phyloP scores from a whole-genome alignment of 2,888 invertebrate species.

The Megamerina dolium region DNA sequence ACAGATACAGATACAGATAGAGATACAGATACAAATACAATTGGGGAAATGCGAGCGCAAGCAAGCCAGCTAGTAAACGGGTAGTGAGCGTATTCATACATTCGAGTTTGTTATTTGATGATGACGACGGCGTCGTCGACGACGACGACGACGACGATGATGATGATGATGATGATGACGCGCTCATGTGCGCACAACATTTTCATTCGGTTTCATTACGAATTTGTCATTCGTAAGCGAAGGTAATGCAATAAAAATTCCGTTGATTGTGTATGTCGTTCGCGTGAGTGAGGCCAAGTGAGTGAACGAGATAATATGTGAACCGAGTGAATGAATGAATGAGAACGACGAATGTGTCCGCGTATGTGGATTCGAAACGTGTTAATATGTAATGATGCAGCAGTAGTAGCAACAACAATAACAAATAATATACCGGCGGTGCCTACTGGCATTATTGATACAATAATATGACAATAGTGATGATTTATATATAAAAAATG shows the following conservation, averaged over 20 bases:
- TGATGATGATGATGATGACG: slow-evolving; percentile 6
- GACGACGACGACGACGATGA: too few relatives aligned
- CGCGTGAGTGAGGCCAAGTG: neutral
- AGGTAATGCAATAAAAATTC: slow-evolving; percentile 40
- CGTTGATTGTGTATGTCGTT: neutral
- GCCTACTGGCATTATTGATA: too few relatives aligned
- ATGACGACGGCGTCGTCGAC: neutral
- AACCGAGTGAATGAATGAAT: neutral
- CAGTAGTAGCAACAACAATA: too few relatives aligned
- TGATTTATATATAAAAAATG: too few relatives aligned
- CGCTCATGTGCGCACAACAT: slow-evolving; percentile 15
- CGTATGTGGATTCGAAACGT: too few relatives aligned
- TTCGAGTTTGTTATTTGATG: slow-evolving; percentile 3
- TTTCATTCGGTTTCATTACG: slow-evolving; percentile 37
- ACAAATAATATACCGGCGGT: too few relatives aligned
- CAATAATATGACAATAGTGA: too few relatives aligned
- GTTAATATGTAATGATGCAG: too few relatives aligned
- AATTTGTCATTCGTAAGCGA: slow-evolving; percentile 48
- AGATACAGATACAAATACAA: slow-evolving; percentile 14
- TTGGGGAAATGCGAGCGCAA: slow-evolving; percentile 6
- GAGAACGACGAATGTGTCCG: neutral
- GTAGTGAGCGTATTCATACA: too few relatives aligned
- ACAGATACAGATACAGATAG: slow-evolving; percentile 11
- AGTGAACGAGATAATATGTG: neutral
- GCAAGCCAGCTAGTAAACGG: neutral